Evolutionary conservation across 2,113 vertebrate species (phyloP).

Genomic region (Dasyornis broadbenti): DNA sequence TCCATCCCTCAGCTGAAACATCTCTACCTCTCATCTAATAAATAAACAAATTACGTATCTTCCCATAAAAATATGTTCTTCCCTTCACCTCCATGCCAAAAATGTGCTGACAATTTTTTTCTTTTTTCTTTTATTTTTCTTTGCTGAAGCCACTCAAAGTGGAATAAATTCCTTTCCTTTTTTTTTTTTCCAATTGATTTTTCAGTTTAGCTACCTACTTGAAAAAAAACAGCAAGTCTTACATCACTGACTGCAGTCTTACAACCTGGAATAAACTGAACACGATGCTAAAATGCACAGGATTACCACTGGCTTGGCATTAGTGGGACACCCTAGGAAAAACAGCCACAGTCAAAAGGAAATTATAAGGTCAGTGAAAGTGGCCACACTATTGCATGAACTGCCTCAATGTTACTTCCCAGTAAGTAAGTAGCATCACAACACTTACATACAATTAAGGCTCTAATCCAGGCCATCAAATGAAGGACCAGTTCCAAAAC

Average conservation of each 20-base stretch:
- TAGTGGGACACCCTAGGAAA: background rate
- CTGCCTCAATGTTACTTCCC: background rate
- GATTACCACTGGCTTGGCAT: background rate
- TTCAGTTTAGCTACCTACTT: background rate
- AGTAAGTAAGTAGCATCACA: background rate
- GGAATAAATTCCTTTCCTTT: background rate
- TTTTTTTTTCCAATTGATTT: background rate
- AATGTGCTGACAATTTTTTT: background rate
- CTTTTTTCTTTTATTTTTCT: background rate
- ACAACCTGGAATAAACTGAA: background rate
- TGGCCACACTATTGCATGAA: background rate
- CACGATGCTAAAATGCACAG: background rate
- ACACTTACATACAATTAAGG: background rate
- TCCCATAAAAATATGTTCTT: background rate
- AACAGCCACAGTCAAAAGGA: background rate
- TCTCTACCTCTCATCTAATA: background rate
- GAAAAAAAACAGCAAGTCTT: background rate
- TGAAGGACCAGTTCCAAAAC: background rate
- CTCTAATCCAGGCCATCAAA: background rate
- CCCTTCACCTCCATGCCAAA: background rate
- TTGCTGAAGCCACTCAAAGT: background rate
- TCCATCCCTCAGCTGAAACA: background rate
- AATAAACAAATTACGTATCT: background rate
- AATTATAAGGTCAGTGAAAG: background rate
- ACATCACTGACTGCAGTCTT: background rate